Evolutionary conservation across 1,140 invertebrate species (phyloP).

Genomic region (Drosophila gunungcola): DNA sequence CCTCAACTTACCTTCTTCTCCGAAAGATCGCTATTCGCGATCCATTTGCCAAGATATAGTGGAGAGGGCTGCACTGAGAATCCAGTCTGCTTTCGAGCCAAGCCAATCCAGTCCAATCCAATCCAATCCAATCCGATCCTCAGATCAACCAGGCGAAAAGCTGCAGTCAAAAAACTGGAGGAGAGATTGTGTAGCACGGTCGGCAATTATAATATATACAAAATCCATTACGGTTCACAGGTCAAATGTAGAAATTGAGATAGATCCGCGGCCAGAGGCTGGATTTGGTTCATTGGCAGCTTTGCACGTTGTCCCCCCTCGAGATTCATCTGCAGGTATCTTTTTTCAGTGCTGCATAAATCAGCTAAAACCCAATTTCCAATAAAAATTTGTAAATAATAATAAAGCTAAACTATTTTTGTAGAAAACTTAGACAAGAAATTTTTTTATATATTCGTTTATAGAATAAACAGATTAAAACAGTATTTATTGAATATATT

Average conservation of each 20-base stretch:
- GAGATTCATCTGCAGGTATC: conserved; percentile 3
- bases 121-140: background rate
- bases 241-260: conserved; percentile 59
- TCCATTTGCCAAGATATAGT: conserved; percentile 32
- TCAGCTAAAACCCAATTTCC: background rate
- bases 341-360: conserved; percentile 6
- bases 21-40: conserved; percentile 16
- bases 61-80: conserved; percentile 11
- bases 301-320: conserved; percentile 64
- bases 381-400: background rate
- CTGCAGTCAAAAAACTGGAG: background rate
- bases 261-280: conserved; percentile 48
- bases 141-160: no score
- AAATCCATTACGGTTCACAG: conserved; percentile 48
- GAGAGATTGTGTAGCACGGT: conserved; percentile 62
- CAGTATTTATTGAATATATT: no score
- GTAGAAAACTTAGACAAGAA: no score
- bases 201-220: conserved; percentile 66
- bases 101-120: background rate
- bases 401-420: no score
- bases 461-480: no score
- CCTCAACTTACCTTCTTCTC: background rate
- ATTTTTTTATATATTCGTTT: no score
- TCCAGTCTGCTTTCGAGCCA: conserved; percentile 25
- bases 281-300: conserved; percentile 76